A percentile compares a stretch with the other conserved stretches of the same genome.
phyloP scores from a whole-genome alignment of 2,888 invertebrate species.

The Agrochola circellaris region DNA sequence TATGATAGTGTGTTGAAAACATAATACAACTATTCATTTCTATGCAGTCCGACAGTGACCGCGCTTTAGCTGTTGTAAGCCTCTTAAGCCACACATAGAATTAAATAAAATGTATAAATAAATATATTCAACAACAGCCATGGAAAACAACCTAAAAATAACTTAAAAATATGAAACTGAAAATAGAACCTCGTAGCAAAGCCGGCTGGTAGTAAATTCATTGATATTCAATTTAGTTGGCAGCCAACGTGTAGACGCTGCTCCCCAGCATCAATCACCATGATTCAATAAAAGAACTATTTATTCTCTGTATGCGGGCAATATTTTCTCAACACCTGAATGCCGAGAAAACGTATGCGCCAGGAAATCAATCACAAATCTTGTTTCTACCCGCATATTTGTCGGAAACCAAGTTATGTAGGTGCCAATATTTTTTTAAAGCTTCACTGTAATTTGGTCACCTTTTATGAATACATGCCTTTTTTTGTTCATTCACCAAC shows the following conservation, averaged over 20 bases:
- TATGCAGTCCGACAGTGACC: too few relatives aligned
- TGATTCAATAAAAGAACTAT: constrained; percentile 70
- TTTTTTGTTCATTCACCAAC: constrained; percentile 4
- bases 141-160: not conserved
- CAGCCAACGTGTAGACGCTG: constrained; percentile 35
- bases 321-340: constrained; percentile 71
- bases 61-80: too few relatives aligned
- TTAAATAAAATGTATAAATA: too few relatives aligned
- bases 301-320: constrained; percentile 57
- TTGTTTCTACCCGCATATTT: constrained; percentile 76
- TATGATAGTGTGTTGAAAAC: too few relatives aligned
- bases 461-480: constrained; percentile 30
- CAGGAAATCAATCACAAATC: constrained; percentile 85
- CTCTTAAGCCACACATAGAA: too few relatives aligned
- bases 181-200: constrained; percentile 11
- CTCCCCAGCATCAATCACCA: constrained; percentile 64
- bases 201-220: constrained; percentile 38
- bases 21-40: too few relatives aligned
- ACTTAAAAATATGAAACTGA: constrained; percentile 9
- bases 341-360: constrained; percentile 72
- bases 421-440: constrained; percentile 71
- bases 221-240: constrained; percentile 58
- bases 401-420: constrained; percentile 76
- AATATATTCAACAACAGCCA: not conserved
- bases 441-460: constrained; percentile 45